Conservation (phyloP, 2,113 vertebrate genomes). For the Trochalopteron elliotii region DNA sequence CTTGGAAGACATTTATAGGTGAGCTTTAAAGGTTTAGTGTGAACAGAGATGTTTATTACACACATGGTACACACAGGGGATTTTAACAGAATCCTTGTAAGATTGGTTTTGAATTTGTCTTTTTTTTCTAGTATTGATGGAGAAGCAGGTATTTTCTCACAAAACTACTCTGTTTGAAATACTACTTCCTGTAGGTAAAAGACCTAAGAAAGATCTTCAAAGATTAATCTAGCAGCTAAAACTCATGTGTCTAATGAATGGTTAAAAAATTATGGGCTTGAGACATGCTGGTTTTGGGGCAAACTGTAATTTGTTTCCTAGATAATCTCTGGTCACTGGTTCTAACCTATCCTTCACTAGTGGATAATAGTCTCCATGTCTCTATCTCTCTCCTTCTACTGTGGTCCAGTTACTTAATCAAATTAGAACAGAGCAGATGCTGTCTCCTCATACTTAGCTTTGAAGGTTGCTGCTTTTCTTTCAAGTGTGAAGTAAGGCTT, state of each 20-base stretch:
- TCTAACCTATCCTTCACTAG: neutral
- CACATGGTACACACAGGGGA: neutral
- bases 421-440: neutral
- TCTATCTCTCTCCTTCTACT: neutral
- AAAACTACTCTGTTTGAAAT: neutral
- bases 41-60: neutral
- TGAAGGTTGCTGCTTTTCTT: neutral
- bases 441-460: neutral
- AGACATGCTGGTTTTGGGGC: neutral
- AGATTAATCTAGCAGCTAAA: neutral
- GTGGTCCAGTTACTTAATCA: neutral
- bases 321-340: neutral
- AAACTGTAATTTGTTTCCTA: neutral
- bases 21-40: conserved; percentile 4
- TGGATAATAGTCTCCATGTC: neutral
- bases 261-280: neutral
- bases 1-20: conserved; percentile 99
- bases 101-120: neutral
- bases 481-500: neutral
- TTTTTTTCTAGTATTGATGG: neutral
- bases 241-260: neutral
- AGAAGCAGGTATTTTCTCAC: neutral
- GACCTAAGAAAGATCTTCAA: neutral
- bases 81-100: neutral
- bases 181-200: neutral